These are phyloP conservation scores for Podilymbus podiceps DNA, from an alignment of 2,113 vertebrate species.

Conservation along the genomic window DNA sequence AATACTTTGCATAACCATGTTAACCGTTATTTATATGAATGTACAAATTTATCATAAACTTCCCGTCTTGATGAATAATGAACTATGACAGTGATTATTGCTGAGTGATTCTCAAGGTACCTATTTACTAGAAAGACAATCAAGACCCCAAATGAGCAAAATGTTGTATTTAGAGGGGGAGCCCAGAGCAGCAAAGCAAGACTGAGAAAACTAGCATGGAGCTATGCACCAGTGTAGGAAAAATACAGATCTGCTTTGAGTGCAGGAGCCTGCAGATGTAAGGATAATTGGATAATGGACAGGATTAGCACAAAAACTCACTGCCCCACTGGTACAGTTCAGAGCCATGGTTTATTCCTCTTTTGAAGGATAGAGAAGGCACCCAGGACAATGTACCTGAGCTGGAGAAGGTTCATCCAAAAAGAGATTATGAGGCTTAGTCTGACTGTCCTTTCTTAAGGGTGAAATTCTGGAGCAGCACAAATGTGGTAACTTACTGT, in stretches of 20 bases:
- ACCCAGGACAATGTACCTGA: background rate
- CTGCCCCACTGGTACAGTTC: background rate
- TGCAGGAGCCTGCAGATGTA: background rate
- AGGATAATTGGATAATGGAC: background rate
- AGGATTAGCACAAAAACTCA: background rate
- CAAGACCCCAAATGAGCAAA: background rate
- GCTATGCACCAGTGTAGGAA: background rate
- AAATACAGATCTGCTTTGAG: background rate
- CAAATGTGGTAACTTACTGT: background rate
- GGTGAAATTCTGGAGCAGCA: background rate
- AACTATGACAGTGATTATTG: background rate
- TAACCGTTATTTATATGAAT: background rate
- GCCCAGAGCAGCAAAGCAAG: background rate
- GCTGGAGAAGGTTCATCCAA: background rate
- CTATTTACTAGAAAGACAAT: background rate
- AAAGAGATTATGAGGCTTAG: background rate
- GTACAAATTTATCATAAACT: background rate
- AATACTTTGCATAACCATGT: background rate
- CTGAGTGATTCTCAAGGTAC: background rate
- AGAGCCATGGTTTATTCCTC: background rate
- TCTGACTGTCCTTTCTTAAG: background rate
- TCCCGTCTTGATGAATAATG: background rate
- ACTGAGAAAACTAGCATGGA: background rate
- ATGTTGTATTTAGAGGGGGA: background rate
- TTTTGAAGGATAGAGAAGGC: background rate